These are phyloP conservation scores for Euleptes europaea DNA, from an alignment of 2,113 vertebrate species.

Conservation along the genomic window DNA sequence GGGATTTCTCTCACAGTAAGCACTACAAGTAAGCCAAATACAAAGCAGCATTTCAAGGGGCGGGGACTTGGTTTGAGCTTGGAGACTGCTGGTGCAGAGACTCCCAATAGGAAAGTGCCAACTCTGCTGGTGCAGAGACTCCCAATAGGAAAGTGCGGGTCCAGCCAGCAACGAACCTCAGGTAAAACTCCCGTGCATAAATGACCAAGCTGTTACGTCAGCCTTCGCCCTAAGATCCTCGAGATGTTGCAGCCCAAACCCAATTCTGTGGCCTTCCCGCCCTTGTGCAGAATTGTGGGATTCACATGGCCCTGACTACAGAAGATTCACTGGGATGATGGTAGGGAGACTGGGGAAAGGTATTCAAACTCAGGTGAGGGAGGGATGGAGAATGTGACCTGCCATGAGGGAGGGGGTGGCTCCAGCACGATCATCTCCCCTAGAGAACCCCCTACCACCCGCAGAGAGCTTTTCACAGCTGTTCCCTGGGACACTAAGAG, in stretches of 20 bases:
- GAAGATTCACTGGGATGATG: neutral
- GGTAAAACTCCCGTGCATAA: too few species aligned
- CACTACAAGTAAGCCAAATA: too few species aligned
- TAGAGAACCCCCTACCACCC: neutral
- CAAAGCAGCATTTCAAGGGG: too few species aligned
- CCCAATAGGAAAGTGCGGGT: too few species aligned
- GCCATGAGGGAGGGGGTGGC: neutral
- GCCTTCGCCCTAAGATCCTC: neutral
- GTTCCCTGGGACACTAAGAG: neutral
- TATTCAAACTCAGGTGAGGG: neutral
- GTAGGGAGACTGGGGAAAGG: neutral
- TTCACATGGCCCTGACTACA: neutral
- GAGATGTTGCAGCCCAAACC: too few species aligned
- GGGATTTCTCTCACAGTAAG: too few species aligned
- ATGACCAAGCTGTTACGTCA: neutral
- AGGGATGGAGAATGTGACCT: neutral
- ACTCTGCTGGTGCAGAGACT: too few species aligned
- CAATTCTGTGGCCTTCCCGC: neutral
- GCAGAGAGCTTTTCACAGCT: neutral
- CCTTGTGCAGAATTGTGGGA: neutral
- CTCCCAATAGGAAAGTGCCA: too few species aligned
- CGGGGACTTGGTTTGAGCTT: too few species aligned
- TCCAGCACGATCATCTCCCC: conserved; percentile 10
- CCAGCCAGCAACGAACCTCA: too few species aligned
- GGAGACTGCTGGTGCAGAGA: too few species aligned